Conservation (phyloP, 2,113 vertebrate species). For the Ammospiza nelsoni region DNA sequence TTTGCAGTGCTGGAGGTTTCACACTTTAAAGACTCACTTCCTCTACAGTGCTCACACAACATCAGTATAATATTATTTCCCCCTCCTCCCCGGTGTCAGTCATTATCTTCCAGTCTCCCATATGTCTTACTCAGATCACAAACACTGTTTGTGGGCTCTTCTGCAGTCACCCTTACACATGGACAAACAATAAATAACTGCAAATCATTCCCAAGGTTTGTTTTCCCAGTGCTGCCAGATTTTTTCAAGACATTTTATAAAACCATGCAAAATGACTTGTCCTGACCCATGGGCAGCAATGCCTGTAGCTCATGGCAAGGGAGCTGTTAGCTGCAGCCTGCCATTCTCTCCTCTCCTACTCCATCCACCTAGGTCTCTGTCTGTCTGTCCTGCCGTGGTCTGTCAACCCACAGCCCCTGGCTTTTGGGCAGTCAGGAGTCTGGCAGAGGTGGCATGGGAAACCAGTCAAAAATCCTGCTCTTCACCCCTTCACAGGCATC, state of each 20-base stretch:
- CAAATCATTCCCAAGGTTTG: not conserved
- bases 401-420: not conserved
- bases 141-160: not conserved
- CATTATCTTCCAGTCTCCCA: not conserved
- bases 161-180: not conserved
- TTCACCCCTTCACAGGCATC: not conserved
- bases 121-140: not conserved
- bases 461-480: not conserved
- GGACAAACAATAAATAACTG: not conserved
- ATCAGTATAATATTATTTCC: not conserved
- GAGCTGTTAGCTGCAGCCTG: not conserved
- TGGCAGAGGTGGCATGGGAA: not conserved
- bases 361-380: not conserved
- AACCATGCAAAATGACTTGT: not conserved
- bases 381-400: not conserved
- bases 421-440: not conserved
- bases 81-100: not conserved
- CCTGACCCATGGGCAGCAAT: not conserved
- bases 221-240: not conserved
- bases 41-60: not conserved
- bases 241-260: not conserved
- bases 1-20: not conserved
- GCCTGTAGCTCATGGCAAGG: not conserved
- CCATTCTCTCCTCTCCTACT: not conserved
- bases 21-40: constrained; percentile 24